Conservation (phyloP, 2,797 vertebrate genomes). For the Myotis findleyi region DNA sequence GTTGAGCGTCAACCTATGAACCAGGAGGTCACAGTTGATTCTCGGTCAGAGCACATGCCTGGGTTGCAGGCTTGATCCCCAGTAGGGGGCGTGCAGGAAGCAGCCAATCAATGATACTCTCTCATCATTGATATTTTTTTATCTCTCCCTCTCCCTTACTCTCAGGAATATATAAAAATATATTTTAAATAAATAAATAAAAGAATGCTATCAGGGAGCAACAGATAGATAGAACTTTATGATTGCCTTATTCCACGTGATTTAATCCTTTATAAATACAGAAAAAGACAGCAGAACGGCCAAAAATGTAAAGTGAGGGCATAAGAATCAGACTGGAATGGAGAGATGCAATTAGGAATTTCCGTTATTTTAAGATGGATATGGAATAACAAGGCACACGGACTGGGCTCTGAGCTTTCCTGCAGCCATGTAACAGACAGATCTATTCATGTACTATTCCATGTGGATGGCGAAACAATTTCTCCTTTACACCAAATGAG, state of each 20-base stretch:
- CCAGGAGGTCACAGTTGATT: too few species aligned
- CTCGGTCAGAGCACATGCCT: too few species aligned
- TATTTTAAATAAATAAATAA: background rate
- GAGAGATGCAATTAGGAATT: constrained; percentile 14
- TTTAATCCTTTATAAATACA: constrained; percentile 1
- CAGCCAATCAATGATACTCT: too few species aligned
- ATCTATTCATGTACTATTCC: background rate
- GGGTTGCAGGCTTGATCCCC: too few species aligned
- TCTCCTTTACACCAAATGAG: background rate
- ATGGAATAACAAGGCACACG: background rate
- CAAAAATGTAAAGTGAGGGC: background rate
- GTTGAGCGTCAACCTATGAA: too few species aligned
- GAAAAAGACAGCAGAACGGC: background rate
- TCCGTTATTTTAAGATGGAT: background rate
- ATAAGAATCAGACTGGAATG: background rate
- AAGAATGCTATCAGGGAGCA: background rate
- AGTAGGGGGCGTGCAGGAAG: too few species aligned
- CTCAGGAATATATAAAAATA: too few species aligned
- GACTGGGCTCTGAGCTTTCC: background rate
- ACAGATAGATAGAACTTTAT: background rate
- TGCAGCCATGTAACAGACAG: background rate
- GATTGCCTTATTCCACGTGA: background rate
- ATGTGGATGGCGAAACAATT: constrained; percentile 12
- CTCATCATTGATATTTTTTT: too few species aligned
- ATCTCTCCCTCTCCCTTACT: too few species aligned